Evolutionary conservation across 2,797 vertebrate genomes (phyloP).

Genomic region (Numenius phaeopus): DNA sequence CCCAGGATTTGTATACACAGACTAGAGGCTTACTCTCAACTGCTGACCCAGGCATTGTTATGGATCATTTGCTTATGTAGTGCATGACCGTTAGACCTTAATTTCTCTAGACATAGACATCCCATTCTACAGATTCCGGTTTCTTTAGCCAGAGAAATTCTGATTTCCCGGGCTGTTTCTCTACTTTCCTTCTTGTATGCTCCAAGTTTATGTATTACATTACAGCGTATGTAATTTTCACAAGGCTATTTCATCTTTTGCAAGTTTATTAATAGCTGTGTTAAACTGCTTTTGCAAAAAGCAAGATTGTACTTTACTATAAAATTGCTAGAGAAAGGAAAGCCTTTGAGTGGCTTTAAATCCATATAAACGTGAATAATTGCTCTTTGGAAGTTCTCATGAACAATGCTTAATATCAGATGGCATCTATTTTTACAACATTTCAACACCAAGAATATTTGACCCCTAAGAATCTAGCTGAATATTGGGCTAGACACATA

Average conservation of each 20-base stretch:
- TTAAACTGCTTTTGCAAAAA: neutral
- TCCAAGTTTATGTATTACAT: neutral
- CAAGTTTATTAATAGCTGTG: neutral
- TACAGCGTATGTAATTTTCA: neutral
- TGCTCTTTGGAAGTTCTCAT: neutral
- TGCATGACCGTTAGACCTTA: neutral
- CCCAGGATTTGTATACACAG: neutral
- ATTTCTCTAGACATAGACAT: neutral
- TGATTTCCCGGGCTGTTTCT: neutral
- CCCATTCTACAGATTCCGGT: neutral
- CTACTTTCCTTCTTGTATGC: neutral
- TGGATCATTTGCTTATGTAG: neutral
- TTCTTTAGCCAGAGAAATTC: neutral
- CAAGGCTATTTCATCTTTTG: neutral
- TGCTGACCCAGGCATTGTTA: neutral
- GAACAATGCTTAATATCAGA: neutral
- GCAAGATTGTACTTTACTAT: neutral
- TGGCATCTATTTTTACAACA: neutral
- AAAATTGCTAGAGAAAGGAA: neutral
- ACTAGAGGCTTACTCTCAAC: neutral
- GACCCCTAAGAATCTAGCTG: neutral
- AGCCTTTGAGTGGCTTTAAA: neutral
- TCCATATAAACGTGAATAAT: neutral
- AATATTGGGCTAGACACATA: neutral
- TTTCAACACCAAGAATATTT: neutral